phyloP scores from a whole-genome alignment of 2,888 invertebrate species.

The Thymelicus acteon region DNA sequence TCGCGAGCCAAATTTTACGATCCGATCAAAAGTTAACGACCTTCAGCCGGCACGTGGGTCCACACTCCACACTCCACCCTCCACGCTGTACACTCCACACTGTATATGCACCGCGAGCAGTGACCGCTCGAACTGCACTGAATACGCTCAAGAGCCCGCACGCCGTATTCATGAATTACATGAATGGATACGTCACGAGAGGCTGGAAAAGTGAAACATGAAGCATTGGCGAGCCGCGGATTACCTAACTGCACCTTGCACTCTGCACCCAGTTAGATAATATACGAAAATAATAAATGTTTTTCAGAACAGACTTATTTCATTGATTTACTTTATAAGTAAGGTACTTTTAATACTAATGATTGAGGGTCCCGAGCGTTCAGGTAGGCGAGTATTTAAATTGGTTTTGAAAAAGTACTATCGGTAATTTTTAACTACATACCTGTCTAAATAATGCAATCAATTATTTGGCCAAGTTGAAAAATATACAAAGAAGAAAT shows the following conservation, averaged over 20 bases:
- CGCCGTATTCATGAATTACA: conserved; percentile 12
- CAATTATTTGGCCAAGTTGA: no score
- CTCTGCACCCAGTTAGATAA: background rate
- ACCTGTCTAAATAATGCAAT: no score
- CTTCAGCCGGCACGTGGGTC: conserved; percentile 47
- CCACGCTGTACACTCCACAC: background rate
- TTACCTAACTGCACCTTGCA: conserved; percentile 1
- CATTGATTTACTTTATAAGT: no score
- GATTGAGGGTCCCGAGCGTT: no score
- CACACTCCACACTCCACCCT: background rate
- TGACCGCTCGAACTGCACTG: conserved; percentile 16
- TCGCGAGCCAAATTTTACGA: conserved; percentile 51
- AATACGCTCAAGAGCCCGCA: conserved; percentile 2
- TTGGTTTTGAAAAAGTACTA: no score
- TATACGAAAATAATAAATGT: background rate
- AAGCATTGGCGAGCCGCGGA: background rate
- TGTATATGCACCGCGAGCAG: conserved; percentile 18
- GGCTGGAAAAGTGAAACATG: conserved; percentile 8
- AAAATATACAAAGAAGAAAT: no score
- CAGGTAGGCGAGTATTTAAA: no score
- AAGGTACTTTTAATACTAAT: no score
- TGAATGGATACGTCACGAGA: conserved; percentile 20
- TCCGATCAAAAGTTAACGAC: conserved; percentile 53
- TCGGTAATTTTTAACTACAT: no score
- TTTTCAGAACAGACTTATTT: no score